phyloP scores from a whole-genome alignment of 2,888 invertebrate genomes.

The Pristionchus japonicus region DNA sequence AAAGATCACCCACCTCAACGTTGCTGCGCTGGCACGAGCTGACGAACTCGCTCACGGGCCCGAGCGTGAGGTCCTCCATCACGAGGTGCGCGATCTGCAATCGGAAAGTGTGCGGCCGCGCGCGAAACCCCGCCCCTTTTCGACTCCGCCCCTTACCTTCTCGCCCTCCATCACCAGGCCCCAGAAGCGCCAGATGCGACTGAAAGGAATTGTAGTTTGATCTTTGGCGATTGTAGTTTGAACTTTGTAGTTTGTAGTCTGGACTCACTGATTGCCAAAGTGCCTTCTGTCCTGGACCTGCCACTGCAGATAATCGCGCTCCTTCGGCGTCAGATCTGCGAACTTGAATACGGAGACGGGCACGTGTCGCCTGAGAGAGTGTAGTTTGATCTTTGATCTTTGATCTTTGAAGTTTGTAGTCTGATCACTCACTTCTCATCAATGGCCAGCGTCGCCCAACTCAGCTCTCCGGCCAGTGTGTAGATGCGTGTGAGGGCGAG shows the following conservation, averaged over 20 bases:
- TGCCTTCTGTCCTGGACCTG: constrained; percentile 32
- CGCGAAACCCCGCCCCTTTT: neutral
- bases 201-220: constrained; percentile 40
- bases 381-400: constrained; percentile 12
- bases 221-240: too few relatives aligned
- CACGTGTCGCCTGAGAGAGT: constrained; percentile 1
- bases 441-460: constrained; percentile 11
- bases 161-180: constrained; percentile 46
- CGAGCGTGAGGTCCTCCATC: constrained; percentile 38
- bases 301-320: constrained; percentile 37
- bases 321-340: constrained; percentile 5
- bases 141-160: too few relatives aligned
- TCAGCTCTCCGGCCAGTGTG: neutral
- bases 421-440: constrained; percentile 11
- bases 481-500: constrained; percentile 9
- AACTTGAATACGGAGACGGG: constrained; percentile 28
- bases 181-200: constrained; percentile 55
- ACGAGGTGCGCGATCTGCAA: constrained; percentile 1
- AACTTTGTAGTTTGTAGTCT: constrained; percentile 3
- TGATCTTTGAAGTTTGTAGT: neutral
- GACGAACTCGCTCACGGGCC: constrained; percentile 47
- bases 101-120: neutral
- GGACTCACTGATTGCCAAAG: constrained; percentile 44
- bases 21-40: constrained; percentile 39
- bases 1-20: constrained; percentile 45